These are phyloP conservation scores for Drosophila imparisetae DNA, from an alignment of 2,888 invertebrate species.

Conservation along the genomic window DNA sequence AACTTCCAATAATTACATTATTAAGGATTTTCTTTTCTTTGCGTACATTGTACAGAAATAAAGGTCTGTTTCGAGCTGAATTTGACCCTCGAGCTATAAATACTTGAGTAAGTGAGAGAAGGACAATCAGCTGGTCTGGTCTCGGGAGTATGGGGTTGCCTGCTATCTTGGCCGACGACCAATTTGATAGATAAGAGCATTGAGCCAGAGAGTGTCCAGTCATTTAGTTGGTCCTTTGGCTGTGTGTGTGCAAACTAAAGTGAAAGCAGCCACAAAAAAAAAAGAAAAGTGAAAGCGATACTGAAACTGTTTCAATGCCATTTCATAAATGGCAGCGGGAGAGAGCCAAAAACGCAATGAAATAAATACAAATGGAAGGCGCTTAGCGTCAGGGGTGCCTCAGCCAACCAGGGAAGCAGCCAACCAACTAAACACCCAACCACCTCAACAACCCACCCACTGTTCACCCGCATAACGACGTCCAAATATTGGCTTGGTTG, in stretches of 20 bases:
- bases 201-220: conserved; percentile 47
- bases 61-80: conserved; percentile 58
- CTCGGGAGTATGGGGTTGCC: background rate
- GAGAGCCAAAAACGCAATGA: conserved; percentile 68
- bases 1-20: conserved; percentile 49
- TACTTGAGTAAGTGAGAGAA: conserved; percentile 49
- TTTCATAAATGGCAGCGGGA: conserved; percentile 69
- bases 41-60: conserved; percentile 39
- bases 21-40: conserved; percentile 20
- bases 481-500: conserved; percentile 78
- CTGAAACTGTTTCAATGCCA: conserved; percentile 71
- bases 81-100: conserved; percentile 77
- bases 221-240: conserved; percentile 24
- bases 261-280: conserved; percentile 35
- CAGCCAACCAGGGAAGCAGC: background rate
- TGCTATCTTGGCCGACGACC: conserved; percentile 62
- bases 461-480: conserved; percentile 59
- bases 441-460: conserved; percentile 2
- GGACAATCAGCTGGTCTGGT: conserved; percentile 30
- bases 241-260: conserved; percentile 40
- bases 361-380: conserved; percentile 75
- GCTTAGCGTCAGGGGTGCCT: conserved; percentile 28
- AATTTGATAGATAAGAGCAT: conserved; percentile 75
- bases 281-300: conserved; percentile 29
- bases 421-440: background rate